These are phyloP conservation scores for Amphipyra berbera DNA, from an alignment of 2,888 invertebrate species.

Conservation along the genomic window DNA sequence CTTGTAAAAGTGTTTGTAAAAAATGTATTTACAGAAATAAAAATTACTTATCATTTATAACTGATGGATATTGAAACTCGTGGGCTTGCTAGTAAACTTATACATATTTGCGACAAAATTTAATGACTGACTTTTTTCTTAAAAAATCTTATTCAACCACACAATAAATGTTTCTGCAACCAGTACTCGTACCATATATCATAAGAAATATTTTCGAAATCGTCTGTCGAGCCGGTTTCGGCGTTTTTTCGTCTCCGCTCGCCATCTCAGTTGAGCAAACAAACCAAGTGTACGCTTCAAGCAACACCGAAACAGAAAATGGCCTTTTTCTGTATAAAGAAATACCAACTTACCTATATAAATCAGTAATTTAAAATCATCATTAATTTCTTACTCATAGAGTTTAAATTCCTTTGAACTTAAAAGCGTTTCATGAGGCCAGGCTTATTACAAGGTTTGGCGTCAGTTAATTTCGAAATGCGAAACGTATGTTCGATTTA, in stretches of 20 bases:
- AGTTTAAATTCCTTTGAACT: slow-evolving; percentile 32
- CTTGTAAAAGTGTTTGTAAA: too few relatives aligned
- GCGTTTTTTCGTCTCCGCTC: slow-evolving; percentile 79
- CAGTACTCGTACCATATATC: slow-evolving; percentile 71
- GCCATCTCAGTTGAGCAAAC: slow-evolving; percentile 85
- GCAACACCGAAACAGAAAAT: slow-evolving; percentile 78
- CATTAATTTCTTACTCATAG: slow-evolving; percentile 15
- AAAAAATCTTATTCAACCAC: background rate
- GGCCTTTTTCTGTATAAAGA: slow-evolving; percentile 59
- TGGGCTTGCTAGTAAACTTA: too few relatives aligned
- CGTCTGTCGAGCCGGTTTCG: slow-evolving; percentile 81
- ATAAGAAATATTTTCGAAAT: slow-evolving; percentile 87
- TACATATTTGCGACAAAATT: too few relatives aligned
- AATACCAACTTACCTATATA: slow-evolving; percentile 52
- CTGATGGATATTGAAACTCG: too few relatives aligned
- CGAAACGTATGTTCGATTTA: slow-evolving; percentile 43
- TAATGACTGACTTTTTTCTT: too few relatives aligned
- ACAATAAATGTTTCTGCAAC: slow-evolving; percentile 52
- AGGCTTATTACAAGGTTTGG: slow-evolving; percentile 43
- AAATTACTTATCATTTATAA: too few relatives aligned
- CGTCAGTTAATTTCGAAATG: slow-evolving; percentile 54
- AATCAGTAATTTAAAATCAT: slow-evolving; percentile 33
- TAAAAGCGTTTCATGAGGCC: slow-evolving; percentile 13
- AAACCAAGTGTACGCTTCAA: slow-evolving; percentile 83
- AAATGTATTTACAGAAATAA: too few relatives aligned